Evolutionary conservation across 2,113 vertebrate genomes (phyloP).

Genomic region (Nothobranchius furzeri): DNA sequence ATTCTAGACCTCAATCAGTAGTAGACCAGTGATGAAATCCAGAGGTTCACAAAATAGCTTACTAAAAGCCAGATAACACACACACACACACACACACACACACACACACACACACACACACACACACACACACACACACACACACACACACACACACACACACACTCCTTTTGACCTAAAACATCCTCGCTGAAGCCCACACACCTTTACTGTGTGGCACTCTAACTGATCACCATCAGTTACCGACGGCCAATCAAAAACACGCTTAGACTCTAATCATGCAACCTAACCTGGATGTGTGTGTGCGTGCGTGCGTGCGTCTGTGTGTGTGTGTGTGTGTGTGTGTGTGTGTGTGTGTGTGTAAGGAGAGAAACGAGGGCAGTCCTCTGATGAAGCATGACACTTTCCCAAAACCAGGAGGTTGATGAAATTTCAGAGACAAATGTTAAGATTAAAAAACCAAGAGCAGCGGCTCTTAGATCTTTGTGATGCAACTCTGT

Average conservation of each 20-base stretch:
- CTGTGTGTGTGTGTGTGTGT: too few species aligned
- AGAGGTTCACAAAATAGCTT: too few species aligned
- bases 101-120: too few species aligned
- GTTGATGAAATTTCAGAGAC: background rate
- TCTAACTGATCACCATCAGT: slow-evolving; percentile 42
- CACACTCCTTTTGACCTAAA: slow-evolving; percentile 53
- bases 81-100: too few species aligned
- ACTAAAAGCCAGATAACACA: too few species aligned
- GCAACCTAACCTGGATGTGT: slow-evolving; percentile 13
- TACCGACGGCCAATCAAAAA: background rate
- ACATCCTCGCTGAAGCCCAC: slow-evolving; percentile 56
- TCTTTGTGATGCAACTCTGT: background rate
- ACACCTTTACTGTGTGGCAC: slow-evolving; percentile 58
- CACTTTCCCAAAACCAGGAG: background rate
- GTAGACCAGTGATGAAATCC: too few species aligned
- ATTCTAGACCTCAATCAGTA: too few species aligned
- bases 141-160: too few species aligned
- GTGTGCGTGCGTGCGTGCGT: too few species aligned
- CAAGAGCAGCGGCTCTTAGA: background rate
- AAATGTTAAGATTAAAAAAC: background rate
- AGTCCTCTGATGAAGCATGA: background rate
- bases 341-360: too few species aligned
- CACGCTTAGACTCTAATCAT: too few species aligned
- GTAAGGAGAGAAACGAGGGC: background rate
- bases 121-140: too few species aligned